A percentile compares a stretch with the other conserved stretches of the same genome.
phyloP scores from a whole-genome alignment of 2,113 vertebrate species.

The Polyodon spathula region DNA sequence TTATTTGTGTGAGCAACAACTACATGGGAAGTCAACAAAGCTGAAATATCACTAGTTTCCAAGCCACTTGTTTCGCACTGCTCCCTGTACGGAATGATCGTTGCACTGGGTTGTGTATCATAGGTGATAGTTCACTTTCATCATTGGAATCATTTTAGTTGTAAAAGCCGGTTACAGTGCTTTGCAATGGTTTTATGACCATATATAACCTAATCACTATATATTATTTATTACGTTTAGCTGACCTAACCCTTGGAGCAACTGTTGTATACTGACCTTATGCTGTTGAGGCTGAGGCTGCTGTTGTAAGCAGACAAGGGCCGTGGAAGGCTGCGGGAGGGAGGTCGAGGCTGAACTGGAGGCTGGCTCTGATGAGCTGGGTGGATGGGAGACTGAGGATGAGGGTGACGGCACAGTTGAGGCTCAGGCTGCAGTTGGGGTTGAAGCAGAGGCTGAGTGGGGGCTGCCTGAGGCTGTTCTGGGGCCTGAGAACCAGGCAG shows the following conservation, averaged over 20 bases:
- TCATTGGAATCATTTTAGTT: too few relatives aligned
- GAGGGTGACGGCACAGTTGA: conserved; percentile 37
- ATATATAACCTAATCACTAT: too few relatives aligned
- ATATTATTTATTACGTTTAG: too few relatives aligned
- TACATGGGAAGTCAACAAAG: too few relatives aligned
- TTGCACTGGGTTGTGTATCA: too few relatives aligned
- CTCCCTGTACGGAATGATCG: too few relatives aligned
- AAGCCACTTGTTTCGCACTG: too few relatives aligned
- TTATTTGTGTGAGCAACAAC: too few relatives aligned
- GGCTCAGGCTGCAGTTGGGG: conserved; percentile 35
- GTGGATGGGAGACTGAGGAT: conserved; percentile 62
- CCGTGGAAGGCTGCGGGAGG: conserved; percentile 62
- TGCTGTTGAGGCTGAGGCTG: conserved; percentile 81
- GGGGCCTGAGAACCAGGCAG: conserved; percentile 51
- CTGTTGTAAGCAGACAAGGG: conserved; percentile 74
- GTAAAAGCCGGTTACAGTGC: too few relatives aligned
- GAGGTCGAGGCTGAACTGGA: conserved; percentile 55
- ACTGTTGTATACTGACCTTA: conserved; percentile 66
- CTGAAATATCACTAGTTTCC: too few relatives aligned
- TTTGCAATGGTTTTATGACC: too few relatives aligned
- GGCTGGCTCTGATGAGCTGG: conserved; percentile 55
- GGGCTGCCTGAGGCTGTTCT: conserved; percentile 44
- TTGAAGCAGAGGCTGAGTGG: conserved; percentile 29
- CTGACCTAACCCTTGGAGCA: background rate
- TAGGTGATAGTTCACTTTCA: too few relatives aligned